Percentiles rank a stretch among this genome's conserved stretches.
These are phyloP conservation scores for Drosophila dunni DNA, from an alignment of 1,140 invertebrate genomes.

Conservation along the genomic window DNA sequence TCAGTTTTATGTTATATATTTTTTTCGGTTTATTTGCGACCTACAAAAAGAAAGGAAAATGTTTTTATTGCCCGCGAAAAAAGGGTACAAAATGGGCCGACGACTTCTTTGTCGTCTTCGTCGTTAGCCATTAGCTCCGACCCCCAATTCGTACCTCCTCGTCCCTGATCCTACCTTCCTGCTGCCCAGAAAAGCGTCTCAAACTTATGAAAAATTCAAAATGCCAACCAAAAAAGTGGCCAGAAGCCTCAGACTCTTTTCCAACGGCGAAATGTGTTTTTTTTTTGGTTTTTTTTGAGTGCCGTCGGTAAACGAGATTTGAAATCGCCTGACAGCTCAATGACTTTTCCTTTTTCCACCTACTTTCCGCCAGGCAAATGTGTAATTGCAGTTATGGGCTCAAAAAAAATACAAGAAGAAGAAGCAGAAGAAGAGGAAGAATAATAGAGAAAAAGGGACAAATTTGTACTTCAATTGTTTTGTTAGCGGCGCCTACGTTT, in stretches of 20 bases:
- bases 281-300: constrained; percentile 11
- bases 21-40: constrained; percentile 23
- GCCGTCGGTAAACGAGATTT: constrained; percentile 67
- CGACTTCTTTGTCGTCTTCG: constrained; percentile 45
- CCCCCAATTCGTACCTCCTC: constrained; percentile 12
- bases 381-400: constrained; percentile 67
- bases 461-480: constrained; percentile 58
- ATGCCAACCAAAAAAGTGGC: constrained; percentile 53
- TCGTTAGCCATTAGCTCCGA: constrained; percentile 67
- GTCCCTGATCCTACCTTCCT: not conserved
- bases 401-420: not conserved
- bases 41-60: constrained; percentile 63
- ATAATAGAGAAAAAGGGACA: constrained; percentile 38
- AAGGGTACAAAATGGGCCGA: constrained; percentile 74
- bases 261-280: constrained; percentile 14
- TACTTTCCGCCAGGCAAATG: constrained; percentile 35
- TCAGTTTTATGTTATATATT: constrained; percentile 6
- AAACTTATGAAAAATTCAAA: constrained; percentile 70
- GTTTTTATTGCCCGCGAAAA: constrained; percentile 80
- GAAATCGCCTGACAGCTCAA: constrained; percentile 68
- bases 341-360: constrained; percentile 66
- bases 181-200: constrained; percentile 43
- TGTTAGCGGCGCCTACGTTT: constrained; percentile 56
- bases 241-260: constrained; percentile 13
- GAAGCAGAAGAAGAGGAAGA: too few species aligned